Conservation (phyloP, 1,140 invertebrate species). For the Muscidifurax raptorellus region DNA sequence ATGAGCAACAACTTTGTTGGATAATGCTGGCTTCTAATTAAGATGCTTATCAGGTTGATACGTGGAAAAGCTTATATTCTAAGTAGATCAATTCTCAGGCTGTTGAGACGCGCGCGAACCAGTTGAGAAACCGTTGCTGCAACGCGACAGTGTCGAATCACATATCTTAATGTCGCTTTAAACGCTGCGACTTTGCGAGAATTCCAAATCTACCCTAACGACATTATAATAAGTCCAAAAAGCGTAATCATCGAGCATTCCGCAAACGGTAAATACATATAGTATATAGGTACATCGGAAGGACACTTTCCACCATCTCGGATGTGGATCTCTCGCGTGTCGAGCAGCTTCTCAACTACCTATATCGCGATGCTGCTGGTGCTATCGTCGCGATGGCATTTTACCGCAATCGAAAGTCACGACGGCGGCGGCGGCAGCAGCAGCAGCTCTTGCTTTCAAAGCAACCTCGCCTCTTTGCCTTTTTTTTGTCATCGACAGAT, state of each 20-base stretch:
- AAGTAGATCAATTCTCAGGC: too few species aligned
- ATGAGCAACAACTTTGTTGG: too few species aligned
- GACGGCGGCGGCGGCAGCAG: not conserved
- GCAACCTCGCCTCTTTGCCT: conserved; percentile 66
- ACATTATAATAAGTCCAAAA: not conserved
- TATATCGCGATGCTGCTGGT: conserved; percentile 12
- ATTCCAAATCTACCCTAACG: not conserved
- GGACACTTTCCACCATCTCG: not conserved
- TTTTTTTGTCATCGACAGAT: conserved; percentile 57
- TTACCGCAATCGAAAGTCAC: conserved; percentile 72
- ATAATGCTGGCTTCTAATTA: conserved; percentile 4
- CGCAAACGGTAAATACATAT: not conserved
- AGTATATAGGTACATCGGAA: not conserved
- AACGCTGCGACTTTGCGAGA: not conserved
- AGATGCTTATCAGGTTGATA: too few species aligned
- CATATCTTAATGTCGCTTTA: not conserved
- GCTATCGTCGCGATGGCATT: conserved; percentile 59
- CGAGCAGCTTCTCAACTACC: not conserved
- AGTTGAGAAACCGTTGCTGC: too few species aligned
- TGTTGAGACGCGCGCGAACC: too few species aligned
- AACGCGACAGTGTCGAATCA: too few species aligned
- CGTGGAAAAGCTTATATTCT: too few species aligned
- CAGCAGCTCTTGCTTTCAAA: conserved; percentile 70
- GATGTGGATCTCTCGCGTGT: not conserved
- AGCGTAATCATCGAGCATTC: too few species aligned